Percentiles rank a stretch among this genome's conserved stretches.
phyloP scores from a whole-genome alignment of 2,888 invertebrate species.

The Drosophila robusta region DNA sequence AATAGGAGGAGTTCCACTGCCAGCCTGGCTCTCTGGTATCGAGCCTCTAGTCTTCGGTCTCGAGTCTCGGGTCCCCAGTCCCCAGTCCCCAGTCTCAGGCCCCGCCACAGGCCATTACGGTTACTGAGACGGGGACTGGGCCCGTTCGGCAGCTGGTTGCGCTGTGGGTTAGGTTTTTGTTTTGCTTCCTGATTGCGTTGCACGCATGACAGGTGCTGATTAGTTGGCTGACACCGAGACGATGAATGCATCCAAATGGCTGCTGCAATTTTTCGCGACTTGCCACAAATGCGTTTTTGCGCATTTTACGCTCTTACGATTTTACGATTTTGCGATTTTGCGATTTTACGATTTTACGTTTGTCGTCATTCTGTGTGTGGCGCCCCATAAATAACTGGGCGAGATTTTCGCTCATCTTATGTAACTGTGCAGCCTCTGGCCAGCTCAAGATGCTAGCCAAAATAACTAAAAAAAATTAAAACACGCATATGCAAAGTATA shows the following conservation, averaged over 20 bases:
- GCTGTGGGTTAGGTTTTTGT: constrained; percentile 46
- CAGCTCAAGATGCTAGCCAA: constrained; percentile 21
- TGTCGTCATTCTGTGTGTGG: constrained; percentile 50
- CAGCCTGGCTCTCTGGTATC: background rate
- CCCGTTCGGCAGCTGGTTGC: constrained; percentile 15
- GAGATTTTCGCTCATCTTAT: constrained; percentile 34
- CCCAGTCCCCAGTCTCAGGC: background rate
- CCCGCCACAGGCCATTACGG: constrained; percentile 43
- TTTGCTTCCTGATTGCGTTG: constrained; percentile 75
- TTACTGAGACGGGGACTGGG: constrained; percentile 18
- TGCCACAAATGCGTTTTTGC: constrained; percentile 38
- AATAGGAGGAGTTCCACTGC: constrained; percentile 20
- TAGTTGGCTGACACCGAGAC: constrained; percentile 63
- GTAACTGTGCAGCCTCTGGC: constrained; percentile 30
- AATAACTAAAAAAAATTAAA: background rate
- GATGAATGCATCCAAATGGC: constrained; percentile 49
- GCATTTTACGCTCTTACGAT: constrained; percentile 5
- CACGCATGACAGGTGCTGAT: constrained; percentile 76
- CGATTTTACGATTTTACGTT: constrained; percentile 4
- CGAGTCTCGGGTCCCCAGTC: background rate
- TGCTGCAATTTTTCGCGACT: constrained; percentile 42
- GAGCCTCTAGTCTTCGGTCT: background rate
- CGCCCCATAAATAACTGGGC: constrained; percentile 62
- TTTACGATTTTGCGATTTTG: constrained; percentile 1
- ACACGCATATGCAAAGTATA: background rate